Evolutionary conservation across 35 echinoderm and acorn worm species (phyloP), one percentile per base, ranked within the genome.

Genomic region (Apostichopus japonicus): DNA sequence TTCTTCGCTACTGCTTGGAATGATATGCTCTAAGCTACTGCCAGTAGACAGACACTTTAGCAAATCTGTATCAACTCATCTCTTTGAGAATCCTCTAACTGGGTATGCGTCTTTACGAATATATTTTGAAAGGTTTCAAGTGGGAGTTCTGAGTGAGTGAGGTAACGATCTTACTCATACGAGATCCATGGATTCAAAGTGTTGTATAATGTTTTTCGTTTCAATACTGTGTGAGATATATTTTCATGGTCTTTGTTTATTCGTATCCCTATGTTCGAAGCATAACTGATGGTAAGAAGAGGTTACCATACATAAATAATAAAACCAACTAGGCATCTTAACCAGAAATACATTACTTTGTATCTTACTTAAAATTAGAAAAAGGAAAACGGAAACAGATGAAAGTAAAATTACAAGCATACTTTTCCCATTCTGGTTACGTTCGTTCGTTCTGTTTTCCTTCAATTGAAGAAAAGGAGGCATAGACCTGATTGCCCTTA

Each of bases 401-500:
- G 33, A 44, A 44, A 44, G 33, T 44, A 44, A 44, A 44, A 44
- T 44, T 44, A 44, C 33, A 44, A 44, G 33, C 33, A 44, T 44
- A 44, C 33, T 44, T 44, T 44, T 44, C 33, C 33, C 33, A 44
- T 44, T 44, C 33, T 44, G 33, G 33, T 44, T 44, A 44, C 33
- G 33, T 44, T 44, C 33, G 33, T 3, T 44, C 33, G 33, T 44
- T 44, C 33, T 44, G 33, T 13, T 83, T 54, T 54, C 2, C 54
- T 44, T 8, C 8, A 44, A 44, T 44, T 44, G 33, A 44, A 83
- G 79, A 6, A 14, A 8, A 54, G 22, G 16, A 1, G 91, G 91
- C 16, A 55, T 86, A 1, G 80, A 93, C 56, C 79, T 93, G 10
- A 52, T 83, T 16, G 92, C 92, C 7, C 59, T 86, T 10, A 83